Evolutionary conservation across 1,140 invertebrate species (phyloP).

Genomic region (Mamestra configurata): DNA sequence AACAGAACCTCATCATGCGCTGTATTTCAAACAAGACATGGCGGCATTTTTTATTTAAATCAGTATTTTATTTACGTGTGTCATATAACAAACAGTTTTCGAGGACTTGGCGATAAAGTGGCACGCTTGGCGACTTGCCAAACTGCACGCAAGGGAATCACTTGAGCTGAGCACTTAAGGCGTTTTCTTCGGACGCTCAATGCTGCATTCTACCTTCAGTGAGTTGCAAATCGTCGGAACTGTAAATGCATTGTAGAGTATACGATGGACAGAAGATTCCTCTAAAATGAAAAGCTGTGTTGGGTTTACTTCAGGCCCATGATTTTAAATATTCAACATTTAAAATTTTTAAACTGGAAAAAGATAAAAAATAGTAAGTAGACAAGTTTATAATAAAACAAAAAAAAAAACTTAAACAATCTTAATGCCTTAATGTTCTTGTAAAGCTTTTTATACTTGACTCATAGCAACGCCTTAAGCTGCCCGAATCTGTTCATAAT

Average conservation of each 20-base stretch:
- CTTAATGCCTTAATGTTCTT: too few species aligned
- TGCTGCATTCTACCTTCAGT: constrained; percentile 23
- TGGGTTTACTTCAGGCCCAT: not conserved
- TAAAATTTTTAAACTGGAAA: too few species aligned
- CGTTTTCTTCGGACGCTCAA: constrained; percentile 28
- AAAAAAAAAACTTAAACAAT: too few species aligned
- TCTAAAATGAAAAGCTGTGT: not conserved
- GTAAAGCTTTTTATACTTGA: too few species aligned
- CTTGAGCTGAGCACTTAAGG: constrained; percentile 30
- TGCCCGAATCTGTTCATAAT: too few species aligned
- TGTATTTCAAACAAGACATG: not conserved
- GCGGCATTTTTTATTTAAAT: constrained; percentile 14
- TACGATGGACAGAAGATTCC: not conserved
- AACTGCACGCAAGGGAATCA: constrained; percentile 31
- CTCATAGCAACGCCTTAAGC: too few species aligned
- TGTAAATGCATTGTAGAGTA: constrained; percentile 1
- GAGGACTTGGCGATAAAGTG: not conserved
- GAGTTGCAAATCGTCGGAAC: constrained; percentile 12
- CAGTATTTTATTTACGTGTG: constrained; percentile 7
- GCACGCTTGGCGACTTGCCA: constrained; percentile 21
- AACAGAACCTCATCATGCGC: constrained; percentile 23
- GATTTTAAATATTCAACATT: too few species aligned
- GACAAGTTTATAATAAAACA: too few species aligned
- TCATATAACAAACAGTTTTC: constrained; percentile 4
- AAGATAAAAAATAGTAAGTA: too few species aligned